These are phyloP conservation scores for Ceyx margarethae DNA, from an alignment of 2,113 vertebrate genomes.

Conservation along the genomic window DNA sequence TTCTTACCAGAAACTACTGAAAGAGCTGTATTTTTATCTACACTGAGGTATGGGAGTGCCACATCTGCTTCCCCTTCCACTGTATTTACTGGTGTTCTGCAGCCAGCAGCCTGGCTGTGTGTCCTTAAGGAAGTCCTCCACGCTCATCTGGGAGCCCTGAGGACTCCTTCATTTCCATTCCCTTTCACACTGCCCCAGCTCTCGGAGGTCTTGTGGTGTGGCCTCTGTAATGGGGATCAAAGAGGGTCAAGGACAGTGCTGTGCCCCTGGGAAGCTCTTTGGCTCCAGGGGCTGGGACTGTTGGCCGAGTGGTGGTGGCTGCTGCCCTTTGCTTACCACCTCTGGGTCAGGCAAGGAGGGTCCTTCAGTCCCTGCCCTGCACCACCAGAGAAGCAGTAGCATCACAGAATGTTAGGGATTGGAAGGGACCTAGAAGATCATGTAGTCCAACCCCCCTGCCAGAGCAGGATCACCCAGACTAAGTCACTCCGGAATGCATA, in stretches of 20 bases:
- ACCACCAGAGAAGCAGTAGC: accelerated
- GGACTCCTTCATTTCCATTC: slow-evolving; percentile 15
- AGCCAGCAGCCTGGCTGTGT: background rate
- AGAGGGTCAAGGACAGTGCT: slow-evolving; percentile 20
- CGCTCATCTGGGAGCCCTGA: background rate
- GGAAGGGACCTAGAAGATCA: no score
- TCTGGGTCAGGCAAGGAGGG: accelerated
- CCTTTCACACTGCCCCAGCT: background rate
- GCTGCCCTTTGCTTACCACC: background rate
- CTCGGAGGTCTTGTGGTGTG: background rate
- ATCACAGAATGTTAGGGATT: no score
- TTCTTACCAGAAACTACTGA: background rate
- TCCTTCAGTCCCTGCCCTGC: background rate
- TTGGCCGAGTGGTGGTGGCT: background rate
- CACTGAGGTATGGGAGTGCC: background rate
- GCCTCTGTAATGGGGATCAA: background rate
- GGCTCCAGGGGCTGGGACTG: background rate
- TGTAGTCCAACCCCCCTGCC: no score
- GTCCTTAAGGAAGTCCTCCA: background rate
- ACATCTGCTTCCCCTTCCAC: background rate
- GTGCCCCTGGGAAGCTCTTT: background rate
- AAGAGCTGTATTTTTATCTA: background rate
- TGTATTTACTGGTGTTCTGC: background rate
- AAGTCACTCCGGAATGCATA: no score
- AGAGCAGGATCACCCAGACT: no score